phyloP scores from a whole-genome alignment of 2,113 vertebrate species.

The Eclectus roratus region DNA sequence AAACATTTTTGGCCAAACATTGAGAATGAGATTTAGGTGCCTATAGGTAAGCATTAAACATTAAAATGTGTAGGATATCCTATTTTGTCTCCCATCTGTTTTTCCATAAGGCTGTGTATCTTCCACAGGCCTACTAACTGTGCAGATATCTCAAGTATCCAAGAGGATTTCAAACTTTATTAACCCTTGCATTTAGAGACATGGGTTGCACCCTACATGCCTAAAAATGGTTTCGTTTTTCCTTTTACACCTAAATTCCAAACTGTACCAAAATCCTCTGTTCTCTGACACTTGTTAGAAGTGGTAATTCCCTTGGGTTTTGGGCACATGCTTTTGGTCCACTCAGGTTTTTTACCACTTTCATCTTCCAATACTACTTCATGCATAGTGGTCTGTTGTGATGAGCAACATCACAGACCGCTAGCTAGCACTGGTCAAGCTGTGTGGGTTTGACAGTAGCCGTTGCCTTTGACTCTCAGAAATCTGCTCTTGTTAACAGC shows the following conservation, averaged over 20 bases:
- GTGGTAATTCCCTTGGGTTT: background rate
- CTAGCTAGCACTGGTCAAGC: background rate
- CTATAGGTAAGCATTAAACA: background rate
- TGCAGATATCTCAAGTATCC: background rate
- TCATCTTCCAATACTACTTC: background rate
- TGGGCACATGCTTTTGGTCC: background rate
- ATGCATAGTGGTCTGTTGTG: background rate
- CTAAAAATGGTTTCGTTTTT: background rate
- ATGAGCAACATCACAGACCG: background rate
- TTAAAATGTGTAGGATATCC: background rate
- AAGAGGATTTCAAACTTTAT: background rate
- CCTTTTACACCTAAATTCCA: background rate
- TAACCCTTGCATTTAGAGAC: background rate
- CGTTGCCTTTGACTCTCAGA: background rate
- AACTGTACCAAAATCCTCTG: background rate
- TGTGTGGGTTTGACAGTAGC: background rate
- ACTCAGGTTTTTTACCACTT: background rate
- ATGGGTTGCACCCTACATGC: background rate
- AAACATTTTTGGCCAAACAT: background rate
- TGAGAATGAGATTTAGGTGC: background rate
- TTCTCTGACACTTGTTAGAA: background rate
- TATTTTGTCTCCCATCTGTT: background rate
- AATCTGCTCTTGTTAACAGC: background rate
- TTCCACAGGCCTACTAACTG: background rate
- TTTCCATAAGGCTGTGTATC: background rate